These are phyloP conservation scores for Criorhina ranunculi DNA, from an alignment of 2,888 invertebrate species.

Conservation along the genomic window DNA sequence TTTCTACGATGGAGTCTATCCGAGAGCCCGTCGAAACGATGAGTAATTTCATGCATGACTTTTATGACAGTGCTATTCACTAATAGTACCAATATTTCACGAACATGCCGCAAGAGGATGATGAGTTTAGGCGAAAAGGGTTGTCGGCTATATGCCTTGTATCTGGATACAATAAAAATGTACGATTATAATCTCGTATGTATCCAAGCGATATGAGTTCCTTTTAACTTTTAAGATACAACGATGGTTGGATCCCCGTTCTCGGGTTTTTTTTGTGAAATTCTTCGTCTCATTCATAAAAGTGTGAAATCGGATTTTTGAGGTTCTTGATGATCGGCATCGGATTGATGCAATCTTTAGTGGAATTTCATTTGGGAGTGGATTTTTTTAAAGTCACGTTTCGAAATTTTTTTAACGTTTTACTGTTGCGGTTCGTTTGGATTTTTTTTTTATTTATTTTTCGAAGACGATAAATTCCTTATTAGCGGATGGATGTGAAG, in stretches of 20 bases:
- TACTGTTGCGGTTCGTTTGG: neutral
- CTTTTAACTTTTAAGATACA: conserved; percentile 32
- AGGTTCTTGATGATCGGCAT: conserved; percentile 3
- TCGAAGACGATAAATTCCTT: conserved; percentile 23
- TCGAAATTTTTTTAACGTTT: conserved; percentile 12
- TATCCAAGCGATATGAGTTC: conserved; percentile 21
- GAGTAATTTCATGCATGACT: conserved; percentile 68
- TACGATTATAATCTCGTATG: no score
- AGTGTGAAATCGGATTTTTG: conserved; percentile 55
- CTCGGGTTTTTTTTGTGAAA: conserved; percentile 34
- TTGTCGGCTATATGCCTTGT: neutral
- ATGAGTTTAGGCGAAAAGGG: conserved; percentile 18
- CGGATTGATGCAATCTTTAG: conserved; percentile 32
- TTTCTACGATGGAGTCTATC: conserved; percentile 24
- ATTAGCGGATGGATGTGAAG: neutral
- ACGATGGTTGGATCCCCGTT: neutral
- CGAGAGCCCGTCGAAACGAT: conserved; percentile 35
- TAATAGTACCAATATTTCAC: conserved; percentile 49
- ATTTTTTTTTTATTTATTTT: no score
- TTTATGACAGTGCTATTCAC: conserved; percentile 59
- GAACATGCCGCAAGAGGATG: conserved; percentile 18
- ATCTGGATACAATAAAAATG: conserved; percentile 24
- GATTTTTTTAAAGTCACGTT: conserved; percentile 24
- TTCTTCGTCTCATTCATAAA: conserved; percentile 58
- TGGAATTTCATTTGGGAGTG: conserved; percentile 3